These are phyloP conservation scores for Epinotia nisella DNA, from an alignment of 2,888 invertebrate genomes.

Conservation along the genomic window DNA sequence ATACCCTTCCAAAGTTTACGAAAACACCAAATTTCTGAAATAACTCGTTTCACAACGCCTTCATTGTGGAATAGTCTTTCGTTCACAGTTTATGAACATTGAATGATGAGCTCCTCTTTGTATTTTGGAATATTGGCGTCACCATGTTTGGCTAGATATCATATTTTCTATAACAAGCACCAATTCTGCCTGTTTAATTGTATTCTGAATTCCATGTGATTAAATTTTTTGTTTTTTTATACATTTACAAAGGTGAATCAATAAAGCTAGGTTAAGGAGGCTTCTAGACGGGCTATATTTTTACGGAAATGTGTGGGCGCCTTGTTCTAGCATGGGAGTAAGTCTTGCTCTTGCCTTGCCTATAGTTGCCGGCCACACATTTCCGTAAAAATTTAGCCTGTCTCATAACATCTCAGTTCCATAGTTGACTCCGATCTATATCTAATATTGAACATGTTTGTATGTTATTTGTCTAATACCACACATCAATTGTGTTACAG, in stretches of 20 bases:
- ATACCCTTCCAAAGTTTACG: not conserved
- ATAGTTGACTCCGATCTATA: not conserved
- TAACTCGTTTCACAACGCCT: not conserved
- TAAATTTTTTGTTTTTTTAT: not conserved
- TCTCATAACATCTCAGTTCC: not conserved
- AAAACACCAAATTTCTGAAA: not conserved
- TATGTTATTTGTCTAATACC: not conserved
- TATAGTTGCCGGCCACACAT: too few species aligned
- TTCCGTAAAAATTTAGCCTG: too few species aligned
- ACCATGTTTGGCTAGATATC: not conserved
- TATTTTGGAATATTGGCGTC: not conserved
- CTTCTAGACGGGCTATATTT: too few species aligned
- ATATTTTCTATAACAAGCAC: not conserved
- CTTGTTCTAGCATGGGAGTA: too few species aligned
- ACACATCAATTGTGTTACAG: not conserved
- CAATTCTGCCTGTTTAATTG: not conserved
- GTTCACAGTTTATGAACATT: not conserved
- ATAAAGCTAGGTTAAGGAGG: not conserved
- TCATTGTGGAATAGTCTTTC: not conserved
- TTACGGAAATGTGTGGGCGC: too few species aligned
- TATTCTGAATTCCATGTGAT: not conserved
- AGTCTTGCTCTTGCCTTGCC: too few species aligned
- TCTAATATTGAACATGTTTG: not conserved
- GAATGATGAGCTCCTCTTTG: not conserved
- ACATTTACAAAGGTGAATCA: not conserved